Evolutionary conservation across 2,888 invertebrate genomes (phyloP).

Genomic region (Steinernema scapterisci): DNA sequence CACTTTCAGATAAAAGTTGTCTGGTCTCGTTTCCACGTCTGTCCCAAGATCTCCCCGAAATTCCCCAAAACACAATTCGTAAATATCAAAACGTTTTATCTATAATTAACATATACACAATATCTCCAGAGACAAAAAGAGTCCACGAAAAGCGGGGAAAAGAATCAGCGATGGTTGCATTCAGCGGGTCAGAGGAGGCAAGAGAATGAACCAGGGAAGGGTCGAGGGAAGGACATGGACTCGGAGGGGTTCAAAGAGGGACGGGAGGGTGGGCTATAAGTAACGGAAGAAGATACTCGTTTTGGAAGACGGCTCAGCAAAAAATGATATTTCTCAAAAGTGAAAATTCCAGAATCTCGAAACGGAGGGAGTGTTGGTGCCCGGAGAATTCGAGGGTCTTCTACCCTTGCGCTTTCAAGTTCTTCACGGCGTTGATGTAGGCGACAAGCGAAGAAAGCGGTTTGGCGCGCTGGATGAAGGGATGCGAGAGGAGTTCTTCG

Average conservation of each 20-base stretch:
- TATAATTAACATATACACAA: too few species aligned
- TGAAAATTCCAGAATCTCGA: conserved; percentile 29
- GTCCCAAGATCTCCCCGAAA: too few species aligned
- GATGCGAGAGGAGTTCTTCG: conserved; percentile 85
- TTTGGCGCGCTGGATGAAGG: conserved; percentile 80
- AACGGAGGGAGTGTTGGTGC: neutral
- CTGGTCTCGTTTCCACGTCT: too few species aligned
- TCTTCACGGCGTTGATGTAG: conserved; percentile 87
- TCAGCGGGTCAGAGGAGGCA: conserved; percentile 6
- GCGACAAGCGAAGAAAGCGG: conserved; percentile 82
- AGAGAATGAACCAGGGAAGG: conserved; percentile 11
- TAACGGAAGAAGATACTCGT: neutral
- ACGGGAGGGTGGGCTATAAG: too few species aligned
- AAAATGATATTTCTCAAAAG: conserved; percentile 5
- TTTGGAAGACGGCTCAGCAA: neutral
- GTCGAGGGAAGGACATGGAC: neutral
- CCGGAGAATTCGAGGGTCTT: neutral
- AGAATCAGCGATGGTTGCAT: neutral
- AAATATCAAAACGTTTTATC: too few species aligned
- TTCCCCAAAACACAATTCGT: too few species aligned
- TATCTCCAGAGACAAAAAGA: too few species aligned
- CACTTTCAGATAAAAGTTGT: too few species aligned
- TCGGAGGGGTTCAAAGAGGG: neutral
- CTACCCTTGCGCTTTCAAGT: conserved; percentile 65
- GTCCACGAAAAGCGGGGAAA: neutral